phyloP scores from a whole-genome alignment of 2,797 vertebrate species.

The Petrocephalus sullivani region DNA sequence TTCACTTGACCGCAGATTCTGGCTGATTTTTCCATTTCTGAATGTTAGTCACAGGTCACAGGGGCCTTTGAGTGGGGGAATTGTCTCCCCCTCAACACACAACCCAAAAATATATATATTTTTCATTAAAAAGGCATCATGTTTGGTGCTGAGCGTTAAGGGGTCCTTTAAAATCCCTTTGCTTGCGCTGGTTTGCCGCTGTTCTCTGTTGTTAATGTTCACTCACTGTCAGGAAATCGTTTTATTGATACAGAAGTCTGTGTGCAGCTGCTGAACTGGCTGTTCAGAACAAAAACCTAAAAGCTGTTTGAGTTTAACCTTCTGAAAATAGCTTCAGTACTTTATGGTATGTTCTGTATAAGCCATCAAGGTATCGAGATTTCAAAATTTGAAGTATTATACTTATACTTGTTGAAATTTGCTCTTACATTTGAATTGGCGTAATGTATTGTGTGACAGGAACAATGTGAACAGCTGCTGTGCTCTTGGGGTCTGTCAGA shows the following conservation, averaged over 20 bases:
- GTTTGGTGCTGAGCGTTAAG: background rate
- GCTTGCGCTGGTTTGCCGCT: background rate
- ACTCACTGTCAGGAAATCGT: background rate
- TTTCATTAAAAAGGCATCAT: background rate
- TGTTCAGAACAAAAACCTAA: background rate
- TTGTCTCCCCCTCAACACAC: slow-evolving; percentile 45
- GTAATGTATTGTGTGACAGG: background rate
- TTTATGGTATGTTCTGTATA: background rate
- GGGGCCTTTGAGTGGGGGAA: background rate
- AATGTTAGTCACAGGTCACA: slow-evolving; percentile 61
- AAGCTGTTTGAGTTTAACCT: background rate
- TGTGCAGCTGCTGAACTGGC: background rate
- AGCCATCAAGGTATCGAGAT: background rate
- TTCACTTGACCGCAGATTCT: slow-evolving; percentile 56
- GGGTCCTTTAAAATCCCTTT: background rate
- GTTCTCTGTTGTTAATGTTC: background rate
- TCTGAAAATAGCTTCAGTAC: background rate
- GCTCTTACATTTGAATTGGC: background rate
- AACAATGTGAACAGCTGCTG: background rate
- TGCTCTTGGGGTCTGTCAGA: background rate
- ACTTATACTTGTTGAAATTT: background rate
- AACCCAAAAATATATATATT: background rate
- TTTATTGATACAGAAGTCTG: background rate
- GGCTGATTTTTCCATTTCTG: slow-evolving; percentile 43
- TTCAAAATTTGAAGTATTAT: background rate